Percentiles rank a stretch among this genome's conserved stretches.
These are phyloP conservation scores for Diplosoma virens DNA, from an alignment of 23 tunicate species.

Conservation along the genomic window DNA sequence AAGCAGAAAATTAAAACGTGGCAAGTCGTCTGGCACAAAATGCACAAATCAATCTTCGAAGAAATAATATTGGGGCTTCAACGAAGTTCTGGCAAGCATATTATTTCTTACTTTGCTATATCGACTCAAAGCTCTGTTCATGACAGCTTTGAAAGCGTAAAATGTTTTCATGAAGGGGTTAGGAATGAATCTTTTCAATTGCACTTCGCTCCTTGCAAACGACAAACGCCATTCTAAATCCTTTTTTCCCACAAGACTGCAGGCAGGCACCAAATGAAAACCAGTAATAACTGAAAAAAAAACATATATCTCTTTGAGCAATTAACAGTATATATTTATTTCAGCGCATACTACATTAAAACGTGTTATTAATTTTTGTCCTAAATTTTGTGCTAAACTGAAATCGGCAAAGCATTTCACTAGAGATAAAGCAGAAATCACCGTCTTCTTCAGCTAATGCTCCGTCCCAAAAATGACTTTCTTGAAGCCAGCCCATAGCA, in stretches of 20 bases:
- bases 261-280: conserved; percentile 83
- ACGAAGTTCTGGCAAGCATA: too few relatives aligned
- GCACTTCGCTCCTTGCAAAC: conserved; percentile 91
- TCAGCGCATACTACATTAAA: not conserved
- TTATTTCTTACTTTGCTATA: conserved; percentile 74
- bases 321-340: not conserved
- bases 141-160: conserved; percentile 91
- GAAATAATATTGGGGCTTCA: too few relatives aligned
- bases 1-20: too few relatives aligned
- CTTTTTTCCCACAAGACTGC: conserved; percentile 77
- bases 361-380: too few relatives aligned
- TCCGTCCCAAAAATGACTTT: conserved; percentile 90
- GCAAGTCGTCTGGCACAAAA: too few relatives aligned
- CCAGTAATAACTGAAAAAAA: conserved; percentile 84
- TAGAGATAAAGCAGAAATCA: not conserved
- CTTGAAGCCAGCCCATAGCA: conserved; percentile 97
- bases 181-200: conserved; percentile 84
- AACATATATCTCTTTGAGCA: not conserved
- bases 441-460: conserved; percentile 78
- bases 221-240: conserved; percentile 96
- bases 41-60: too few relatives aligned
- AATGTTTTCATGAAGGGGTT: conserved; percentile 94
- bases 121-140: conserved; percentile 92
- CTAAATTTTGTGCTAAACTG: too few relatives aligned
- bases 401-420: not conserved